Evolutionary conservation across 2,888 invertebrate species (phyloP), one percentile per base, ranked within the genome.

Genomic region (Deilephila porcellus): DNA sequence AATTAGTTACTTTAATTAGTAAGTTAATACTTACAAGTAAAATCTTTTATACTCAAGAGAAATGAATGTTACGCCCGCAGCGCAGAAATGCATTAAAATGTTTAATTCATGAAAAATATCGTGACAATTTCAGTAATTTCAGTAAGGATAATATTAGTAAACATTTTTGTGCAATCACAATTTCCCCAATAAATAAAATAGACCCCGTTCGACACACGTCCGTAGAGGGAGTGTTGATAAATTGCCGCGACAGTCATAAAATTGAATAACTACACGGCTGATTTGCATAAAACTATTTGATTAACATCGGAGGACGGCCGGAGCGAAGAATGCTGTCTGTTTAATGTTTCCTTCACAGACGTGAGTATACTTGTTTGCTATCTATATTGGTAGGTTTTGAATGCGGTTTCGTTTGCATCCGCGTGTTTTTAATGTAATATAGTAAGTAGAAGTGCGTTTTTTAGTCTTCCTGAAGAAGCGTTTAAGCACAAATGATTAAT

Each of bases 201-300:
- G 52, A 67, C 25, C 67, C 67, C 25, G 45, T 45, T 45, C 20
- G 37, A 52, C 45, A 67, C 83, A 84, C 81, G 78, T 76, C 87
- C 86, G 83, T 88, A 83, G 85, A 87, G 79, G 87, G 88, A 85
- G 81, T 86, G 83, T 85, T 86, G 88, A 89, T 90, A 88, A 90
- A 89, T 90, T 19, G 63, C 53, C 86, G 80, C 85, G 84, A 86
- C 86, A 86, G 84, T 84, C 85, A 88, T 91, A 89, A 90, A 90
- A 88, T 87, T 87, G 85, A 89, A 88, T 87, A 88, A 88, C 83
- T 85, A 88, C 87, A 88, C 85, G 86, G 86, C 82, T 89, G 82
- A 92, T 93, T 93, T 91, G 90, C 92, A 91, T 93, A 91, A 87
- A 83, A 86, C 84, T 88, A 79, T 89, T 88, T 89, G 89, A 89